These are phyloP conservation scores for Metalampra italica DNA, from an alignment of 2,888 invertebrate species.

Conservation along the genomic window DNA sequence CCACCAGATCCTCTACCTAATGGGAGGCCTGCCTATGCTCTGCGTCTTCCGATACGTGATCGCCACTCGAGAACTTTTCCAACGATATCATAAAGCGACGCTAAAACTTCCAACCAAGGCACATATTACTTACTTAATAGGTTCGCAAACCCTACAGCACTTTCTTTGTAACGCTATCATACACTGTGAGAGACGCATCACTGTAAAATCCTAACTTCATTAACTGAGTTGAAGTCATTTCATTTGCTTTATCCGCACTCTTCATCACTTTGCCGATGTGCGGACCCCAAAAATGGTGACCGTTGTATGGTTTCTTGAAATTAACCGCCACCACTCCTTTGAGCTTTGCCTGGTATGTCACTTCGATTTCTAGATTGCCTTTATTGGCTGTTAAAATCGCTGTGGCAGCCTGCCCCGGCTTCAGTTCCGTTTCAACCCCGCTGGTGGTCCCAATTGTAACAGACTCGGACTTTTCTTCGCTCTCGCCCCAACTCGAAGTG, in stretches of 20 bases:
- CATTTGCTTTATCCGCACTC: constrained; percentile 37
- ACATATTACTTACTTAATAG: too few species aligned
- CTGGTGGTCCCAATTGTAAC: constrained; percentile 47
- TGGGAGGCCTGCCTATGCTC: too few species aligned
- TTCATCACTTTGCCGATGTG: constrained; percentile 40
- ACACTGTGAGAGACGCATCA: constrained; percentile 50
- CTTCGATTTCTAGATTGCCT: constrained; percentile 46
- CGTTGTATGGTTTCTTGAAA: constrained; percentile 34
- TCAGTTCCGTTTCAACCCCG: constrained; percentile 48
- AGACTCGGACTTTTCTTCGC: constrained; percentile 48
- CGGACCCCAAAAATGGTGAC: constrained; percentile 59
- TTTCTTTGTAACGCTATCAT: constrained; percentile 31
- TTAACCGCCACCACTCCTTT: constrained; percentile 56
- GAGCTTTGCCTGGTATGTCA: constrained; percentile 39
- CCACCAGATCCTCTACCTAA: too few species aligned
- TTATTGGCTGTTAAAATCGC: constrained; percentile 50
- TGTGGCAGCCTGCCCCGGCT: constrained; percentile 48
- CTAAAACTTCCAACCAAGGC: too few species aligned
- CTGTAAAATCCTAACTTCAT: constrained; percentile 47
- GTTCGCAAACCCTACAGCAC: too few species aligned
- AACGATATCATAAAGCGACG: too few species aligned
- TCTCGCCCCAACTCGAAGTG: constrained; percentile 46
- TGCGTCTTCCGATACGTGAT: too few species aligned
- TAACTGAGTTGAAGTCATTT: constrained; percentile 31
- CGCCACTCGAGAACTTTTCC: too few species aligned